Evolutionary conservation across 2,797 vertebrate species (phyloP).

Genomic region (Urocyon cinereoargenteus): DNA sequence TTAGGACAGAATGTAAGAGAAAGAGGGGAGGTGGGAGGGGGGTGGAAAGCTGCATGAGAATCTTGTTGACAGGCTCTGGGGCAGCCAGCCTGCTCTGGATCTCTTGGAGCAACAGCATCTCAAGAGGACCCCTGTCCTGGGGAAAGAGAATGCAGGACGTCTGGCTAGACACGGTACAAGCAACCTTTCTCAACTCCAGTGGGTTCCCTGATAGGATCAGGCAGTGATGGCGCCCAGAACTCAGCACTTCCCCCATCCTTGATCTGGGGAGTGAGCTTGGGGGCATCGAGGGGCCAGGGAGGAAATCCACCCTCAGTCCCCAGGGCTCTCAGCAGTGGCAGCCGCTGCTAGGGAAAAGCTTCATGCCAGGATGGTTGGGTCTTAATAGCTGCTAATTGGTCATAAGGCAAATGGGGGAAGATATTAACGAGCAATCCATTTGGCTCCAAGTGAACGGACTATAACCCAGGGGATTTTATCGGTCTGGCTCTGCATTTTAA

Average conservation of each 20-base stretch:
- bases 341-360: conserved; percentile 38
- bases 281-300: neutral
- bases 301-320: neutral
- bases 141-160: neutral
- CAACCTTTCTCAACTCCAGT: neutral
- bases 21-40: neutral
- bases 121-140: neutral
- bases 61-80: neutral
- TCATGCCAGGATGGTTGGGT: conserved; percentile 77
- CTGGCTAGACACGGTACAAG: neutral
- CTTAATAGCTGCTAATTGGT: conserved; percentile 82
- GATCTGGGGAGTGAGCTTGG: neutral
- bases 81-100: neutral
- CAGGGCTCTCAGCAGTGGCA: neutral
- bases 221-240: neutral
- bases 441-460: conserved; percentile 76
- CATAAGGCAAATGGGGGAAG: conserved; percentile 72
- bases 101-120: neutral
- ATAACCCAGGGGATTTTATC: conserved; percentile 79
- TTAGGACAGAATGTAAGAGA: neutral
- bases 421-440: conserved; percentile 77
- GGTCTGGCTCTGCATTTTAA: conserved; percentile 79
- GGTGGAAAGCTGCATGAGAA: fast-evolving
- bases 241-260: neutral
- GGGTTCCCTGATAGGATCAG: neutral